Conservation (phyloP, 2,113 vertebrate genomes). For the Thamnaconus septentrionalis region DNA sequence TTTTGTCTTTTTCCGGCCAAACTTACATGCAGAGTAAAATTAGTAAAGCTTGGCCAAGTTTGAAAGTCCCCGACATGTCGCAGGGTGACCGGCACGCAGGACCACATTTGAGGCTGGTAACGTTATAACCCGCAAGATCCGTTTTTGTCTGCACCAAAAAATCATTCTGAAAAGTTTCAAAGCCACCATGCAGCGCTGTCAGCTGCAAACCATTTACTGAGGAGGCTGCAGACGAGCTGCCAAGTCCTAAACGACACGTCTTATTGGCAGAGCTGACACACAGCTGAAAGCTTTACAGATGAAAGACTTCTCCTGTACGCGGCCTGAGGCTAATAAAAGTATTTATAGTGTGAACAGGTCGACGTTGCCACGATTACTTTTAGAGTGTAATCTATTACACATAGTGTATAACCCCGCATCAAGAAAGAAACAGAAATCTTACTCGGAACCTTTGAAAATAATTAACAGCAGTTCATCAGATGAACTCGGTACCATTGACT, state of each 20-base stretch:
- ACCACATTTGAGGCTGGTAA: slow-evolving; percentile 28
- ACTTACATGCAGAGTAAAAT: background rate
- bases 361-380: slow-evolving; percentile 39
- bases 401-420: slow-evolving; percentile 37
- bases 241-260: slow-evolving; percentile 65
- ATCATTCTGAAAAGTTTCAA: slow-evolving; percentile 45
- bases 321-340: slow-evolving; percentile 55
- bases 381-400: slow-evolving; percentile 54
- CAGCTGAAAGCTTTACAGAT: slow-evolving; percentile 63
- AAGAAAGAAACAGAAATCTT: slow-evolving; percentile 18
- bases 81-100: slow-evolving; percentile 23
- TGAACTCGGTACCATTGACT: too few relatives aligned
- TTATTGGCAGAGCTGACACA: slow-evolving; percentile 57
- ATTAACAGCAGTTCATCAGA: too few relatives aligned
- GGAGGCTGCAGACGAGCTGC: slow-evolving; percentile 52
- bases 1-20: background rate
- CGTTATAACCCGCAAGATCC: slow-evolving; percentile 32
- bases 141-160: slow-evolving; percentile 42
- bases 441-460: too few relatives aligned
- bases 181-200: slow-evolving; percentile 50
- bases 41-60: background rate
- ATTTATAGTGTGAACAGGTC: slow-evolving; percentile 55
- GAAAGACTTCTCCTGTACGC: slow-evolving; percentile 56
- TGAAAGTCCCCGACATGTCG: background rate
- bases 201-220: slow-evolving; percentile 64